phyloP scores from a whole-genome alignment of 1,140 invertebrate species.

The Anastrepha ludens region DNA sequence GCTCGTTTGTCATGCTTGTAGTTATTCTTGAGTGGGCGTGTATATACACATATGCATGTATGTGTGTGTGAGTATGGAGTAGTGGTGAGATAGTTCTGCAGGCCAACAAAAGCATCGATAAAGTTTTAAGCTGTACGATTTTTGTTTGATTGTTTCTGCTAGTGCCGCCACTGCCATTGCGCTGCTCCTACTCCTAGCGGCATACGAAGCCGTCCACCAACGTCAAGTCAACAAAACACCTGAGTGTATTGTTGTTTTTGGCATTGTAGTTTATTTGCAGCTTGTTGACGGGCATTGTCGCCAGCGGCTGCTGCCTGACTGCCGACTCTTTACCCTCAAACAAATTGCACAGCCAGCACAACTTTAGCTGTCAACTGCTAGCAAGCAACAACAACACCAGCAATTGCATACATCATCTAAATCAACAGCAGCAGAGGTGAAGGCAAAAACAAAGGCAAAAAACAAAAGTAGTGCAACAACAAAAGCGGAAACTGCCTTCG shows the following conservation, averaged over 20 bases:
- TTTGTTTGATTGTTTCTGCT: constrained; percentile 51
- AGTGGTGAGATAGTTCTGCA: background rate
- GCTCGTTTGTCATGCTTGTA: background rate
- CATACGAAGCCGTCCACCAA: background rate
- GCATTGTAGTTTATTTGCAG: background rate
- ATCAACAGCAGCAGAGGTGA: background rate
- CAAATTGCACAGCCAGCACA: background rate
- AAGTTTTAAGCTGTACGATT: constrained; percentile 50
- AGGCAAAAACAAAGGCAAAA: background rate
- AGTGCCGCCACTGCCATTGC: background rate
- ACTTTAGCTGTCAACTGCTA: constrained; percentile 10
- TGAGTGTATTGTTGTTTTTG: background rate
- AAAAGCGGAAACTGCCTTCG: background rate
- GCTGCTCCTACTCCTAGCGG: background rate
- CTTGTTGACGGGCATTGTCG: constrained; percentile 29
- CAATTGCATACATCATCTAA: background rate
- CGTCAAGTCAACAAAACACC: background rate
- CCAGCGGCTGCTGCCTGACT: background rate
- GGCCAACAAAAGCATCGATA: constrained; percentile 31
- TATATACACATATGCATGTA: no score
- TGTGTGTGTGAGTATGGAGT: background rate
- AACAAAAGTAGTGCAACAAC: background rate
- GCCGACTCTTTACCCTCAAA: background rate
- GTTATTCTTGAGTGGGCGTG: background rate
- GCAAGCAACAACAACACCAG: background rate